Conservation (phyloP, 2,888 invertebrate genomes). For the Eucera pruinosa region DNA sequence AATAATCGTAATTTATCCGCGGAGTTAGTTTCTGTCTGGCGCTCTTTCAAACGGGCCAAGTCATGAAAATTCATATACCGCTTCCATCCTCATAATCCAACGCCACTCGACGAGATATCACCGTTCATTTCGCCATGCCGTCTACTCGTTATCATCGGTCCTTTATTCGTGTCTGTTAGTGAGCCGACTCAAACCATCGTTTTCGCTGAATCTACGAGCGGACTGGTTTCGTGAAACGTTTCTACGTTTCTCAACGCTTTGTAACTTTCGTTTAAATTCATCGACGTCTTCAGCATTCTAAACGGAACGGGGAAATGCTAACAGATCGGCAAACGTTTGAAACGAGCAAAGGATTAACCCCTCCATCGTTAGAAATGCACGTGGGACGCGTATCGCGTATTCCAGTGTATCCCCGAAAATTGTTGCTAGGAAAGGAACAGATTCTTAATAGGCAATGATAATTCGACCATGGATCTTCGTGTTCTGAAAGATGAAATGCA, state of each 20-base stretch:
- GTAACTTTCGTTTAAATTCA: not conserved
- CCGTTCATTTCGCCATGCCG: slow-evolving; percentile 18
- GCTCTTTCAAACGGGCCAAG: not conserved
- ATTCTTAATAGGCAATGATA: no score
- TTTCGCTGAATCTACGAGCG: slow-evolving; percentile 32
- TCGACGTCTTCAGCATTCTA: not conserved
- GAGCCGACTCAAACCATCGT: slow-evolving; percentile 1
- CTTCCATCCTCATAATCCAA: slow-evolving; percentile 30
- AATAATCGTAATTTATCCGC: slow-evolving; percentile 37
- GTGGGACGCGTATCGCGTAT: no score
- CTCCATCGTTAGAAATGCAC: no score
- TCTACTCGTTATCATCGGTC: slow-evolving; percentile 39
- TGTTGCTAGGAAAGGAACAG: no score
- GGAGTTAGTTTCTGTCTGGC: slow-evolving; percentile 17
- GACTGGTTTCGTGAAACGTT: slow-evolving; percentile 16
- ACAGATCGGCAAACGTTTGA: not conserved
- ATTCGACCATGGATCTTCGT: no score
- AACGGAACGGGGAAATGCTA: not conserved
- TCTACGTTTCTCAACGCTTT: not conserved
- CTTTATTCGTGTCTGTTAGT: slow-evolving; percentile 36
- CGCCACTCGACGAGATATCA: slow-evolving; percentile 18
- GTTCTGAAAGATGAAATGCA: no score
- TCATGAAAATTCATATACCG: slow-evolving; percentile 36
- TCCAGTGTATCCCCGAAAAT: no score
- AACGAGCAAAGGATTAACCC: no score